Percentiles rank a stretch among this genome's conserved stretches.
These are phyloP conservation scores for Megaceryle maxima DNA, from an alignment of 2,113 vertebrate species.

Conservation along the genomic window DNA sequence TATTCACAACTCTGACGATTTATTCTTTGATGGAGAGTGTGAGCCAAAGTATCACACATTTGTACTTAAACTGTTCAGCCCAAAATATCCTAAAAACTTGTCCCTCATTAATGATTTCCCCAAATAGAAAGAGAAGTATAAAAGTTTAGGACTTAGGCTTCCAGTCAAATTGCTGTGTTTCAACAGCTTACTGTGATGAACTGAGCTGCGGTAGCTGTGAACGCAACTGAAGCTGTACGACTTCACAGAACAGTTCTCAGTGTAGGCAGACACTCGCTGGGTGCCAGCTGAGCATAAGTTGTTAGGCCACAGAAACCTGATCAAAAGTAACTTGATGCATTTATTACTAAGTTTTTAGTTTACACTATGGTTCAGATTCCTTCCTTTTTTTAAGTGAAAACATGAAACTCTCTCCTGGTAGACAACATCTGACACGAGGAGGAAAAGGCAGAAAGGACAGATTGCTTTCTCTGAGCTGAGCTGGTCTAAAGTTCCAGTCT, in stretches of 20 bases:
- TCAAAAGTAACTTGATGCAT: neutral
- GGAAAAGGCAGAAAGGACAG: neutral
- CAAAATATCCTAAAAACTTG: neutral
- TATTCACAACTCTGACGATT: neutral
- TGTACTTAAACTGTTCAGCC: neutral
- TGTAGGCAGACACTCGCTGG: neutral
- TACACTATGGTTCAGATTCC: neutral
- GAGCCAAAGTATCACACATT: neutral
- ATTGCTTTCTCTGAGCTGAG: neutral
- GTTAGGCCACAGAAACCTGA: neutral
- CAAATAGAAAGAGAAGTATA: neutral
- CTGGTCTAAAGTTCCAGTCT: constrained; percentile 12
- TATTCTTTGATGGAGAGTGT: neutral
- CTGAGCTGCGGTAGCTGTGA: neutral
- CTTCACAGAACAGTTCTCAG: neutral
- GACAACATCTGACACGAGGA: neutral
- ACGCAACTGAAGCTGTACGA: neutral
- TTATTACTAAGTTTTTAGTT: neutral
- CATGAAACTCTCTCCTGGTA: neutral
- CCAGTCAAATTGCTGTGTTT: neutral
- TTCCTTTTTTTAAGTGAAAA: neutral
- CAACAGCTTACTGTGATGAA: neutral
- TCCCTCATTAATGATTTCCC: neutral
- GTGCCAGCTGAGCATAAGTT: neutral
- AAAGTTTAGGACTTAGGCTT: neutral